Evolutionary conservation across 2,888 invertebrate species (phyloP), one percentile per base, ranked within the genome.

Genomic region (Orthosia gothica): DNA sequence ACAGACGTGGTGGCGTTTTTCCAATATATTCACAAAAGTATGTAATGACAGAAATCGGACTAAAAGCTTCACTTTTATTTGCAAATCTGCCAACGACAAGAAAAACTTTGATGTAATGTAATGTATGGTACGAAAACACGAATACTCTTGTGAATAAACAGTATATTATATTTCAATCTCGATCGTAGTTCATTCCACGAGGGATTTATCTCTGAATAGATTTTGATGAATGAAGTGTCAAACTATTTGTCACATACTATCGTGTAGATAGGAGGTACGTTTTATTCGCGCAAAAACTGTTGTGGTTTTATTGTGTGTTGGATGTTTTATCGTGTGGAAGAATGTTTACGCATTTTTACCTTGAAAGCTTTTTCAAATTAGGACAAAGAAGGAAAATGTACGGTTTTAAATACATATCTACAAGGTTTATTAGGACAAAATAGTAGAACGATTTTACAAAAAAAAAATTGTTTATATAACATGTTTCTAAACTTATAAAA

Each of bases 181-280:
- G 7, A 79, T 74, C 70, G 70, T 70, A 72, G 49, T 70, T 76
- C 73, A 71, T 76, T 76, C 45, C 61, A 40, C 64, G 9, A 20
- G 61, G 71, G 82, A 79, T 73, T 82, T 80, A 80, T 79, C 74
- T 68, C 64, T 75, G 84, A 87, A 84, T 82, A 74, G 74, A 76
- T 78, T 82, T 71, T 87, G 86, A 86, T 87, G 84, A 86, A 86
- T 86, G 86, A 84, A 75, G 66, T 86, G 86, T 86, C 88, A 82
- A 78, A 76, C 71, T 76, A 70, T 84, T 80, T 86, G 86, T 86
- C 88, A 87, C 69, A 63, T 82, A 40, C 47, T 32, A 76, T 75
- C 72, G 62, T 52, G 71, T 50, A 69, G 49, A 47, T 71, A 40
- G 40, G 9, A 40, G 50, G 61, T 69, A 54, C 55, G 66, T 75